Evolutionary conservation across 2,113 vertebrate genomes (phyloP).

Genomic region (Platichthys stellatus): DNA sequence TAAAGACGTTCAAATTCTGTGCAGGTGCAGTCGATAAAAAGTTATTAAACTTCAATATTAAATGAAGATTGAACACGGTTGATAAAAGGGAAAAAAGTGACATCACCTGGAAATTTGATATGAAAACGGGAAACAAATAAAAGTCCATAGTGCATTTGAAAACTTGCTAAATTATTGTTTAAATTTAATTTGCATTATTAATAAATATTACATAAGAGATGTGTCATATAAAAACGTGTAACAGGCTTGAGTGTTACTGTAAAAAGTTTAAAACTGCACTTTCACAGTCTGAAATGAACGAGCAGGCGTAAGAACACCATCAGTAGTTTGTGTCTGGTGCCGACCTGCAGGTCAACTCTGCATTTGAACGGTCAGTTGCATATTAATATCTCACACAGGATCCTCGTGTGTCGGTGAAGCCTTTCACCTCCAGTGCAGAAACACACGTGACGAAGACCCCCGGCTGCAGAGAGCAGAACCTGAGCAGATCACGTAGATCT

Average conservation of each 20-base stretch:
- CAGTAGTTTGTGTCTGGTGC: slow-evolving; percentile 48
- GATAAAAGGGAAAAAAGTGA: not conserved
- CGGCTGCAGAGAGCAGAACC: slow-evolving; percentile 45
- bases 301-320: slow-evolving; percentile 20
- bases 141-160: slow-evolving; percentile 41
- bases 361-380: slow-evolving; percentile 60
- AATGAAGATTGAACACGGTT: slow-evolving; percentile 27
- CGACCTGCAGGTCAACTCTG: slow-evolving; percentile 27
- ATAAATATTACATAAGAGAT: slow-evolving; percentile 45
- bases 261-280: not conserved
- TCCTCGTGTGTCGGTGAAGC: slow-evolving; percentile 59
- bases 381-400: slow-evolving; percentile 28
- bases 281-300: slow-evolving; percentile 42
- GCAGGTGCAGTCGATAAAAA: not conserved
- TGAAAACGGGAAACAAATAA: not conserved
- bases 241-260: not conserved
- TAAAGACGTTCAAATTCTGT: not conserved
- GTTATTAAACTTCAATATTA: slow-evolving; percentile 8
- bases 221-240: not conserved
- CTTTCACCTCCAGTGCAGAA: slow-evolving; percentile 65
- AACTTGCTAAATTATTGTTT: slow-evolving; percentile 15
- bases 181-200: slow-evolving; percentile 53
- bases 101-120: slow-evolving; percentile 5
- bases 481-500: slow-evolving; percentile 57
- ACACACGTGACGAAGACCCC: slow-evolving; percentile 42